Base-by-base conservation (phyloP, 2,888 invertebrate species). In the Drosophila paracracens region DNA sequence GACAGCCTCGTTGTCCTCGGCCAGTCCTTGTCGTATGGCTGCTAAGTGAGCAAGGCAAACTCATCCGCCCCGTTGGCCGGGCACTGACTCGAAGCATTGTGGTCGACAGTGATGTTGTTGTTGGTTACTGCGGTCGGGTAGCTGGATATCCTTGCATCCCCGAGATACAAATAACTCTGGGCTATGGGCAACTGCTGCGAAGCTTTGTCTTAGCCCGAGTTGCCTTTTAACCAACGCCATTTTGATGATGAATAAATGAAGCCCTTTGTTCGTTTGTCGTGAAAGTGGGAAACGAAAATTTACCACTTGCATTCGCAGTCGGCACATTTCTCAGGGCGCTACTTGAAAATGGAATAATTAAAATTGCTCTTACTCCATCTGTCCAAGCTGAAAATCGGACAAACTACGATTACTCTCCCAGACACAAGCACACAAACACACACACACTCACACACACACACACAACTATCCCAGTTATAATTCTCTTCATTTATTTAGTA, bases 221-320 rank as follows among this genome's bases (percentile, higher is more conserved):
- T 48, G 50, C 48, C 52, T 57, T 64, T 61, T 27, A 36, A 62
- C 79, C 74, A 64, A 71, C 74, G 79, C 82, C 79, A 85, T 84
- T 81, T 89, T 79, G 70, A 70, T 86, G 86, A 88, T 89, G 90
- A 87, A 90, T 87, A 87, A 88, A 90, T 88, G 87, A 86, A 82
- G 77, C 76, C 76, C 78, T 79, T 85, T 89, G 82, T 67, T 76
- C 66, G 50, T 62, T 62, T 69, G 70, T 72, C 52, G 18, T 25
- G 46, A 46, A 46, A 67, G 72, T 66, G 76, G 63, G 61, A n/a
- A 38, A 65, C 69, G 70, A 74, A 72, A 77, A 79, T 77, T 83
- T 77, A 89, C 81, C 83, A 89, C 86, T 85, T 77, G 83, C 83
- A 85, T 89, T 88, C 81, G 70, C 78, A 74, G 73, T 70, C 60